Conservation (phyloP, 2,888 invertebrate species). For the Zaprionus lineosus region DNA sequence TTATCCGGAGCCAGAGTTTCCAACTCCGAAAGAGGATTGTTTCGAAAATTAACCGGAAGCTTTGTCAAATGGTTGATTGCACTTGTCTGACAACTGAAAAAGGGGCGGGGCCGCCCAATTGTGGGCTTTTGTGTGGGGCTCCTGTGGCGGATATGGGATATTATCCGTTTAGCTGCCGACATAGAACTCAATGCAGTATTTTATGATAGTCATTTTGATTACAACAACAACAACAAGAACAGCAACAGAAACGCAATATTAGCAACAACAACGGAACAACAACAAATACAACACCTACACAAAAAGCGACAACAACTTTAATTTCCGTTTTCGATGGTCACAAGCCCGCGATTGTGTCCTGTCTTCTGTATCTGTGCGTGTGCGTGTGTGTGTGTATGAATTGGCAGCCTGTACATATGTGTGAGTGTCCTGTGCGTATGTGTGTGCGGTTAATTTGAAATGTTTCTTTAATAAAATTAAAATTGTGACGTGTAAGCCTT, state of each 20-base stretch:
- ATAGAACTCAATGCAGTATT: slow-evolving; percentile 35
- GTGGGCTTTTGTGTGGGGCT: not conserved
- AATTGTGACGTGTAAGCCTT: slow-evolving; percentile 81
- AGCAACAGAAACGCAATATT: too few species aligned
- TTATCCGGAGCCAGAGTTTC: too few species aligned
- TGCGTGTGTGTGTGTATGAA: slow-evolving; percentile 10
- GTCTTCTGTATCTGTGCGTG: not conserved
- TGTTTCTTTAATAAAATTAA: slow-evolving; percentile 81
- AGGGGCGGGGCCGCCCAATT: not conserved
- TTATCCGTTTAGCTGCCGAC: slow-evolving; percentile 35
- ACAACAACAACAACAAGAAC: slow-evolving; percentile 24
- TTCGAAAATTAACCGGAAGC: slow-evolving; percentile 21
- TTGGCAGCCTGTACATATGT: too few species aligned
- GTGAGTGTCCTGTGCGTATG: slow-evolving; percentile 17
- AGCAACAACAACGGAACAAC: too few species aligned
- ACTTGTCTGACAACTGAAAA: slow-evolving; percentile 18
- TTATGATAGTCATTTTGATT: slow-evolving; percentile 67
- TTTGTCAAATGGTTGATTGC: slow-evolving; percentile 32
- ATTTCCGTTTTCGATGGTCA: slow-evolving; percentile 45
- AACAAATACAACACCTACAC: too few species aligned
- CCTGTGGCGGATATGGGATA: slow-evolving; percentile 13
- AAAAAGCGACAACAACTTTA: slow-evolving; percentile 59
- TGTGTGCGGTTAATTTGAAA: slow-evolving; percentile 71
- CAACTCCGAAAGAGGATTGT: slow-evolving; percentile 31
- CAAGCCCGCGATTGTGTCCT: slow-evolving; percentile 12